Percentiles rank a stretch among this genome's conserved stretches.
These are phyloP conservation scores for Sorex fumeus DNA, from an alignment of 2,113 vertebrate genomes.

Conservation along the genomic window DNA sequence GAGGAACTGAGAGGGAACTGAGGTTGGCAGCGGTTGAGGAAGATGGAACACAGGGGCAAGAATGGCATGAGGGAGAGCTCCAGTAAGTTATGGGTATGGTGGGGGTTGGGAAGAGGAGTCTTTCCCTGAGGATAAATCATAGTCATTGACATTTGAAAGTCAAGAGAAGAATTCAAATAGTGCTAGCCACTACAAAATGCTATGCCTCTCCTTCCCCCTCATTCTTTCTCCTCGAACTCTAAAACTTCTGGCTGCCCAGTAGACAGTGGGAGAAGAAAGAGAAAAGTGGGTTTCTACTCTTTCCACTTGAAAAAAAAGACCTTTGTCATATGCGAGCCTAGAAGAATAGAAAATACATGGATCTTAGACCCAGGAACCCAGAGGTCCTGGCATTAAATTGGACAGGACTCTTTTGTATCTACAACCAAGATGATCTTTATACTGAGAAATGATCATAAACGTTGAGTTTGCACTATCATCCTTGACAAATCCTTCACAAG, in stretches of 20 bases:
- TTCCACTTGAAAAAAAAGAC: too few relatives aligned
- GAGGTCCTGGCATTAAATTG: neutral
- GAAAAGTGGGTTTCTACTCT: too few relatives aligned
- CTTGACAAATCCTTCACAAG: conserved; percentile 60
- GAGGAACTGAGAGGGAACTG: neutral
- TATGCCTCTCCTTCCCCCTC: neutral
- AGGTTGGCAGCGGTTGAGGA: neutral
- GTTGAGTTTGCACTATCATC: neutral
- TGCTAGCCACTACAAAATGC: neutral
- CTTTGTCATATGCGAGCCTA: neutral
- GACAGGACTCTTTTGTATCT: neutral
- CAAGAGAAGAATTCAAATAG: neutral
- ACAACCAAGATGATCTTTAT: conserved; percentile 43
- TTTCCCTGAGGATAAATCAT: neutral
- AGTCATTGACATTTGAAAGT: neutral
- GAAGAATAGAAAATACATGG: neutral
- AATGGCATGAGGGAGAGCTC: neutral
- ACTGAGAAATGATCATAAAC: neutral
- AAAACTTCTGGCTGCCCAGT: neutral
- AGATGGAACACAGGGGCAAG: neutral
- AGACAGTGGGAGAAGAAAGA: neutral
- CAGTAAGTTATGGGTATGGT: too few relatives aligned
- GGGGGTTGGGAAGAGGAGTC: neutral
- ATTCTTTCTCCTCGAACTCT: neutral
- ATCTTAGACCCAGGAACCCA: neutral